Percentiles rank a stretch among this genome's conserved stretches.
phyloP scores from a whole-genome alignment of 1,140 invertebrate species.

The Phymastichus coffea region DNA sequence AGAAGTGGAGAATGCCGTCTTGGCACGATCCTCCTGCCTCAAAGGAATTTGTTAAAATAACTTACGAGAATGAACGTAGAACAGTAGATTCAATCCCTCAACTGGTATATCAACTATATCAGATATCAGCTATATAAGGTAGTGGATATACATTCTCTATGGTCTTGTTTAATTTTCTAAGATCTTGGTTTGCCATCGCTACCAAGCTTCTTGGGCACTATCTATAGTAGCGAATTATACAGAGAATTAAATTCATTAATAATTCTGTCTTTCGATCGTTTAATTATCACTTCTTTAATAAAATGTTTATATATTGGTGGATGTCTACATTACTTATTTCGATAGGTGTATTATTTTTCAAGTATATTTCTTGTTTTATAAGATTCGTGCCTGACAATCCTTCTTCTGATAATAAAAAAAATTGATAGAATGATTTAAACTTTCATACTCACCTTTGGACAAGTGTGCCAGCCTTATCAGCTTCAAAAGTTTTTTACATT shows the following conservation, averaged over 20 bases:
- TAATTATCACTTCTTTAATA: background rate
- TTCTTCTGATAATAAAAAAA: background rate
- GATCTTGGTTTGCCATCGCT: background rate
- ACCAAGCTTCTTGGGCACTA: too few relatives aligned
- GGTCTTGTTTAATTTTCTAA: background rate
- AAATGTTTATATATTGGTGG: background rate
- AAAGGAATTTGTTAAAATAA: background rate
- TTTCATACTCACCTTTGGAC: background rate
- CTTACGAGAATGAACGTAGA: background rate
- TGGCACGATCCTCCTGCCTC: background rate
- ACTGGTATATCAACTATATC: background rate
- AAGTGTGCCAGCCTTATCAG: background rate
- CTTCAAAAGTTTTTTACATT: background rate
- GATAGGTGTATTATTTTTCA: background rate
- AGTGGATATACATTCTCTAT: background rate
- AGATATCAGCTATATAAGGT: background rate
- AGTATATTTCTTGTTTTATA: background rate
- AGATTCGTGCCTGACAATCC: background rate
- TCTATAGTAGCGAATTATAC: too few relatives aligned
- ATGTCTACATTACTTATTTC: background rate
- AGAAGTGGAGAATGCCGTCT: background rate
- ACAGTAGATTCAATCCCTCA: background rate
- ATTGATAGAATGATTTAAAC: background rate
- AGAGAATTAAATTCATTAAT: background rate
- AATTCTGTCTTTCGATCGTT: background rate